Evolutionary conservation across 2,113 vertebrate genomes (phyloP), one percentile per base, ranked within the genome.

Genomic region (Oxyruncus cristatus): DNA sequence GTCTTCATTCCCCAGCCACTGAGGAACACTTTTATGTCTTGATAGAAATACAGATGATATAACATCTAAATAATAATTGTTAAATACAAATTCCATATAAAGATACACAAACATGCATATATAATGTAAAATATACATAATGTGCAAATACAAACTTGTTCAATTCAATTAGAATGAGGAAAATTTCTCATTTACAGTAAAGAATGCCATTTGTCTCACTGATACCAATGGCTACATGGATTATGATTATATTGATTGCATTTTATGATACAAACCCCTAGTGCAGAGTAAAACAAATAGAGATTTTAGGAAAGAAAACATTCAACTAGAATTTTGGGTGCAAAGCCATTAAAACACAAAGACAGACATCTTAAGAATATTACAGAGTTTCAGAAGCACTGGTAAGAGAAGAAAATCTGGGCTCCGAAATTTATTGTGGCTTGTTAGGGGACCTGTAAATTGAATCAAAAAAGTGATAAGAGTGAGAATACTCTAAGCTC

Each of bases 1-100:
- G 23, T 47, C 27, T 6, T 77, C 1, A 0, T 8, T 66, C 7
- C 7, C 2, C 9, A 56, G 32, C 2, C 17, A 49, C 33, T n/a
- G 6, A 4, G 1, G 42, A 32, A 32, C 20, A 8, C 0, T 62
- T 49, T 46, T 52, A 44, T 28, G 5, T n/a, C 58, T 75, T 41
- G 11, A 41, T 14, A 44, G n/a, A 88, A 75, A 80, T 28, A 49
- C 6, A 65, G 4, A 24, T n/a, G 1, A 58, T 15, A 44, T 4
- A 62, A 30, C 32, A 8, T 30, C 22, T 58, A 59, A 49, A 66
- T 62, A 44, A 27, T 71, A 66, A 19, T 35, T 50, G 5, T 2
- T 65, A n/a, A 23, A 47, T 33, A 42, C 20, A 65, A 17, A 8
- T 75, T 53, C 3, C 41, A 6, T 33, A 24, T 12, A 41, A 53